Evolutionary conservation across 1,140 invertebrate species (phyloP).

Genomic region (Leptopilina clavipes): DNA sequence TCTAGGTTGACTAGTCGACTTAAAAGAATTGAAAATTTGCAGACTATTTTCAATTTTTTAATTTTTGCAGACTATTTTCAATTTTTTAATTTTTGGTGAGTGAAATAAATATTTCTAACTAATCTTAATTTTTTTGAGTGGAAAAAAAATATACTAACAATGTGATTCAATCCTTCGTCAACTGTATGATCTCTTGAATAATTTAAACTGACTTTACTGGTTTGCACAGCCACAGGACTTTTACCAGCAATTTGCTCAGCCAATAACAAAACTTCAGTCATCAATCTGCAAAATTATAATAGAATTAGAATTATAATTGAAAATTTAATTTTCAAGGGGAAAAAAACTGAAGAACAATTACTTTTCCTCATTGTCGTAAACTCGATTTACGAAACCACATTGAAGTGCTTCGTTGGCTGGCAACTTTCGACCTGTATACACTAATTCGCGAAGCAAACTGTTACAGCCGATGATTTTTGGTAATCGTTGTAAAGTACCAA

Average conservation of each 20-base stretch:
- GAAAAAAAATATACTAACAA: conserved; percentile 79
- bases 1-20: neutral
- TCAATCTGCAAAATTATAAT: conserved; percentile 76
- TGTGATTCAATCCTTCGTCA: conserved; percentile 89
- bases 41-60: no score
- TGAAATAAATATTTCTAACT: no score
- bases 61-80: no score
- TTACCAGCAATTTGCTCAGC: conserved; percentile 90
- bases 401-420: conserved; percentile 85
- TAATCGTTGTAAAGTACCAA: conserved; percentile 94
- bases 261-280: conserved; percentile 82
- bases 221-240: conserved; percentile 96
- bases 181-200: conserved; percentile 92
- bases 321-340: neutral
- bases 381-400: conserved; percentile 84
- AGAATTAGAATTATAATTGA: neutral
- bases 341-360: conserved; percentile 68
- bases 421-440: conserved; percentile 90
- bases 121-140: no score
- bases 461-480: conserved; percentile 94
- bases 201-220: conserved; percentile 87
- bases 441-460: conserved; percentile 90
- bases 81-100: no score
- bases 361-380: conserved; percentile 83
- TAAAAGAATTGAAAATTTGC: neutral